Conservation (phyloP, 1,140 invertebrate species). For the Lethocerus indicus region DNA sequence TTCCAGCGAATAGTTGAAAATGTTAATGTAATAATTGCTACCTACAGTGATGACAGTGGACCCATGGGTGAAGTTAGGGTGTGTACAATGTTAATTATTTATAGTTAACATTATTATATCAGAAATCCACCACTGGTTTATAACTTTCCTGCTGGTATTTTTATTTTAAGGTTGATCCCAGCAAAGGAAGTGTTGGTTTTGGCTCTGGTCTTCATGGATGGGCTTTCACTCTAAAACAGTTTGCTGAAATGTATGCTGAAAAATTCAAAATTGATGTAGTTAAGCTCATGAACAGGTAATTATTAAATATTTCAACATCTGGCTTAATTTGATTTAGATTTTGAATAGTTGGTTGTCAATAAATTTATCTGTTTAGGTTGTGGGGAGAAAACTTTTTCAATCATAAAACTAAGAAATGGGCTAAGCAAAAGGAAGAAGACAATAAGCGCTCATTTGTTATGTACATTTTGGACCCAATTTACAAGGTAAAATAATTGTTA, state of each 20-base stretch:
- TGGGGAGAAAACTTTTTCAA: constrained; percentile 99
- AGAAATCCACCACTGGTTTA: not conserved
- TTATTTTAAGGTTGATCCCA: constrained; percentile 61
- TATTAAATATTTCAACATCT: not conserved
- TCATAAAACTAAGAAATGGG: constrained; percentile 93
- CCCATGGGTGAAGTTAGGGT: constrained; percentile 97
- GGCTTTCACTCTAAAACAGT: constrained; percentile 99
- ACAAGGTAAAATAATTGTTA: constrained; percentile 47
- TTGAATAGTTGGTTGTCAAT: too few relatives aligned
- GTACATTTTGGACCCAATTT: constrained; percentile 97
- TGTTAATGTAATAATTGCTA: constrained; percentile 99
- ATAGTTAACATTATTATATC: not conserved
- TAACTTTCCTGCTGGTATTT: not conserved
- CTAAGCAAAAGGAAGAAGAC: constrained; percentile 71
- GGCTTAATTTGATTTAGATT: too few relatives aligned
- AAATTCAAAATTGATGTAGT: constrained; percentile 97
- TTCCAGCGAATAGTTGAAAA: constrained; percentile 99
- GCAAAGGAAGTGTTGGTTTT: constrained; percentile 97
- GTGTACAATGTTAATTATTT: constrained; percentile 22
- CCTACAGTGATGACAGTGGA: constrained; percentile 92
- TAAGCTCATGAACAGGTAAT: constrained; percentile 80
- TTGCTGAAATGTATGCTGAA: constrained; percentile 95
- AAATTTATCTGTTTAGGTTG: constrained; percentile 37
- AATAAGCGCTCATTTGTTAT: constrained; percentile 96
- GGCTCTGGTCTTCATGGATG: constrained; percentile 98